A percentile compares a stretch with the other conserved stretches of the same genome.
These are phyloP conservation scores for Drepanosiphum platanoidis DNA, from an alignment of 2,888 invertebrate species.

Conservation along the genomic window DNA sequence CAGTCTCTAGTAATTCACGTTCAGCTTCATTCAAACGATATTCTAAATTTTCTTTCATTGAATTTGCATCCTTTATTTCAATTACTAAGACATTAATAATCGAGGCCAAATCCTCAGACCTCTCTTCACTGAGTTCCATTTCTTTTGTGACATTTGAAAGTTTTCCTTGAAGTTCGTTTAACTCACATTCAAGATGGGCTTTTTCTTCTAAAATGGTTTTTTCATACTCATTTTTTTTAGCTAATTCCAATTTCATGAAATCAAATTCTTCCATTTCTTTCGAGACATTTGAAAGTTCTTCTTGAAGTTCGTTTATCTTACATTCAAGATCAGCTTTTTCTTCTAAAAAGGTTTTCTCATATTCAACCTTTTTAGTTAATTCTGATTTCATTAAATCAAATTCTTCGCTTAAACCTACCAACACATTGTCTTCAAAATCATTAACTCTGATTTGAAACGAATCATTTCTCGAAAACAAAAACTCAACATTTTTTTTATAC, in stretches of 20 bases:
- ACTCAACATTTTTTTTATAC: slow-evolving; percentile 54
- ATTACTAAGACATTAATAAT: slow-evolving; percentile 43
- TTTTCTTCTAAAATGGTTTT: slow-evolving; percentile 32
- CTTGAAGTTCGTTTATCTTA: slow-evolving; percentile 29
- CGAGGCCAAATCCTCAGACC: slow-evolving; percentile 35
- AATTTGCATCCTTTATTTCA: slow-evolving; percentile 39
- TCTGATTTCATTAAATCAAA: slow-evolving; percentile 54
- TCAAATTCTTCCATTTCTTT: slow-evolving; percentile 58
- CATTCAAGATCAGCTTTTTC: slow-evolving; percentile 27
- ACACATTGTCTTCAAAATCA: slow-evolving; percentile 58
- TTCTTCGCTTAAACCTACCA: slow-evolving; percentile 45
- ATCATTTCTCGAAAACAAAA: slow-evolving; percentile 48
- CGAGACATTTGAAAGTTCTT: too few species aligned
- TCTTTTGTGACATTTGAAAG: neutral
- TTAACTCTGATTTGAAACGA: slow-evolving; percentile 51
- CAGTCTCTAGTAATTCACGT: slow-evolving; percentile 21
- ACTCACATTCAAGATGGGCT: slow-evolving; percentile 7
- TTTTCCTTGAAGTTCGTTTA: neutral
- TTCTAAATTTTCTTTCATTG: slow-evolving; percentile 7
- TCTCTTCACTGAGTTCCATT: slow-evolving; percentile 41
- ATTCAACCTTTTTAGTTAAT: slow-evolving; percentile 28
- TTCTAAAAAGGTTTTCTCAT: slow-evolving; percentile 20
- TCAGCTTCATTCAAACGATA: slow-evolving; percentile 28
- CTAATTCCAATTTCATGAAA: slow-evolving; percentile 47
- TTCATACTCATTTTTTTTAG: slow-evolving; percentile 30